These are phyloP conservation scores for Acanthosoma haemorrhoidale DNA, from an alignment of 2,888 invertebrate species.

Conservation along the genomic window DNA sequence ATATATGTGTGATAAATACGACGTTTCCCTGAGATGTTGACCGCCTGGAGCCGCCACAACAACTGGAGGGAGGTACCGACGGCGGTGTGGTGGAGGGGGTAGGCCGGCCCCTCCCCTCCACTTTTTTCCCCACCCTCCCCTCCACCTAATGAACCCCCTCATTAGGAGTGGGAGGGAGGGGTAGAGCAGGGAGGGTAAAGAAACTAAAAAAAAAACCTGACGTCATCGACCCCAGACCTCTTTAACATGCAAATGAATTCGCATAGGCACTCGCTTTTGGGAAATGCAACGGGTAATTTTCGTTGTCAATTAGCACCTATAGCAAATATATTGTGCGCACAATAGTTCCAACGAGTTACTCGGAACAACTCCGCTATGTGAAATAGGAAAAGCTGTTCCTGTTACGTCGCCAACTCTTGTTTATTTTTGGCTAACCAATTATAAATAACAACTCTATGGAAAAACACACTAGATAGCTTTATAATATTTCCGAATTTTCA, in stretches of 20 bases:
- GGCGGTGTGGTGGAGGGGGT: slow-evolving; percentile 38
- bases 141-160: slow-evolving; percentile 33
- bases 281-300: no score
- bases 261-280: not conserved
- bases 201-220: slow-evolving; percentile 18
- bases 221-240: slow-evolving; percentile 15
- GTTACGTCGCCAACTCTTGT: no score
- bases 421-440: no score
- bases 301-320: slow-evolving; percentile 1
- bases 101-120: slow-evolving; percentile 37
- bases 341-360: no score
- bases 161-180: slow-evolving; percentile 35
- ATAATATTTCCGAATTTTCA: no score
- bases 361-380: no score
- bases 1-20: slow-evolving; percentile 6
- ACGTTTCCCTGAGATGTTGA: slow-evolving; percentile 1
- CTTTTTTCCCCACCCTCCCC: slow-evolving; percentile 20
- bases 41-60: slow-evolving; percentile 8
- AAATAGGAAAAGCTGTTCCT: no score
- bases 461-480: no score
- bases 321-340: no score
- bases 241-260: slow-evolving; percentile 11
- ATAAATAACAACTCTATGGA: no score
- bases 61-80: slow-evolving; percentile 24
- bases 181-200: no score